A percentile compares a stretch with the other conserved stretches of the same genome.
Evolutionary conservation across 1,140 invertebrate species (phyloP).

Genomic region (Sarcophaga peregrina): DNA sequence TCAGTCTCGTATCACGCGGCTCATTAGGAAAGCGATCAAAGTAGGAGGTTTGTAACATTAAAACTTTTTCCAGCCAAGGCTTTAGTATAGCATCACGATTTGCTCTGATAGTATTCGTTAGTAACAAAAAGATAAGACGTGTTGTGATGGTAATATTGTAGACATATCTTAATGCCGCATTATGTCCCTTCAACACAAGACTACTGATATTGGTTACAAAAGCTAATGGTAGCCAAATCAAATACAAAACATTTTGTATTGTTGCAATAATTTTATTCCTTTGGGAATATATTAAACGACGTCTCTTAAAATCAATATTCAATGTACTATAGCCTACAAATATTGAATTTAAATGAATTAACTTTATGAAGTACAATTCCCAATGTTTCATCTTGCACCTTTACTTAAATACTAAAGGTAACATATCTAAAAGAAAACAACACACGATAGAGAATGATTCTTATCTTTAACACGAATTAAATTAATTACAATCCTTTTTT

Average conservation of each 20-base stretch:
- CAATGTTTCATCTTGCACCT: background rate
- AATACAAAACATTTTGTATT: background rate
- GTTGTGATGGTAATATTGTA: background rate
- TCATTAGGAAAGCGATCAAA: slow-evolving; percentile 25
- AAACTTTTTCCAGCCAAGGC: background rate
- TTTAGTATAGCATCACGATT: background rate
- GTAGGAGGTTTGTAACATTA: background rate
- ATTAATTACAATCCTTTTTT: too few relatives aligned
- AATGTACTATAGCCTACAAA: background rate
- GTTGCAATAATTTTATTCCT: background rate
- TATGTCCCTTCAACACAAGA: background rate
- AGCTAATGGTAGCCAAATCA: background rate
- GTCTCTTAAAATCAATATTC: slow-evolving; percentile 3
- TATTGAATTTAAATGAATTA: background rate
- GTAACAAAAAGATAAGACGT: background rate
- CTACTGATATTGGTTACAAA: background rate
- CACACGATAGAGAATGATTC: too few relatives aligned
- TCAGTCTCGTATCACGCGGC: background rate
- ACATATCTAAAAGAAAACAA: too few relatives aligned
- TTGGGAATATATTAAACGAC: background rate
- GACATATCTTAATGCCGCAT: background rate
- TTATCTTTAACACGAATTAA: too few relatives aligned
- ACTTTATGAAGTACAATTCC: background rate
- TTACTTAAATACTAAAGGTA: background rate
- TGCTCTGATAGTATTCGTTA: background rate